A percentile compares a stretch with the other conserved stretches of the same genome.
Conservation (phyloP, 2,113 vertebrate species). For the Desmodus rotundus region DNA sequence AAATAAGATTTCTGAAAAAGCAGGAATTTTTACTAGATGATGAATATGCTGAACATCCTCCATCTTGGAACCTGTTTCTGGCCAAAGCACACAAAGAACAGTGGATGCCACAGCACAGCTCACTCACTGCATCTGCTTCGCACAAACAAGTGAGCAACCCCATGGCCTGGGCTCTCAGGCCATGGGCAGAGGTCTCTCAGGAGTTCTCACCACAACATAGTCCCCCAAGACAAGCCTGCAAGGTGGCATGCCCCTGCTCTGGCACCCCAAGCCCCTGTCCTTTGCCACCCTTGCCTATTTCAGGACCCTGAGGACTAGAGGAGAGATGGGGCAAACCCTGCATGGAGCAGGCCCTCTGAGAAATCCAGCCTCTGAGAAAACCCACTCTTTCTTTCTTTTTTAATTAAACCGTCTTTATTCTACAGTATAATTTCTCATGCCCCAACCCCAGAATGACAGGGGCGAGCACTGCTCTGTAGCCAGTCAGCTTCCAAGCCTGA, state of each 20-base stretch:
- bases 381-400: not conserved
- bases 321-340: not conserved
- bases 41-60: not conserved
- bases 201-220: not conserved
- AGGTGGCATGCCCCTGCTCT: not conserved
- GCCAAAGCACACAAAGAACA: not conserved
- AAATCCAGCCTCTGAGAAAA: not conserved
- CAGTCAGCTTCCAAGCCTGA: not conserved
- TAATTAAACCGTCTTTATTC: not conserved
- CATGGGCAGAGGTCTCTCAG: not conserved
- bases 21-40: not conserved
- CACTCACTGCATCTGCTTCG: not conserved
- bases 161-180: not conserved
- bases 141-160: not conserved
- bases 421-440: not conserved
- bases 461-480: not conserved
- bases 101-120: fast-evolving
- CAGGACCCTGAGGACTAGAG: not conserved
- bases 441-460: not conserved
- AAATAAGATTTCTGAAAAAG: not conserved
- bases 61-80: not conserved
- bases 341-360: not conserved
- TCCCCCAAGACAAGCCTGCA: not conserved
- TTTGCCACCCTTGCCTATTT: not conserved
- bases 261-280: not conserved